phyloP scores from a whole-genome alignment of 2,888 invertebrate genomes.

The Polydrusus cervinus region DNA sequence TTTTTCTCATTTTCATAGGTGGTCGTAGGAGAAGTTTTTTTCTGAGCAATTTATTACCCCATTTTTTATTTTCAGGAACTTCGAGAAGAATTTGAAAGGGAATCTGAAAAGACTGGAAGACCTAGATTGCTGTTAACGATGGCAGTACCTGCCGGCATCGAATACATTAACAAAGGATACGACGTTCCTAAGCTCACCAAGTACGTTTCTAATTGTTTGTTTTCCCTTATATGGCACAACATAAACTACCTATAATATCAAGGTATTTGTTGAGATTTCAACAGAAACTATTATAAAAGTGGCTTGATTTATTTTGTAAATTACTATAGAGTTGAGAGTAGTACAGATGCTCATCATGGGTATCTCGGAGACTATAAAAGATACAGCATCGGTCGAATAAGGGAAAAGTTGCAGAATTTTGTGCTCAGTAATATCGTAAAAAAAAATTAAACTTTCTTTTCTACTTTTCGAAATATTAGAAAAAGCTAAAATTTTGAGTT shows the following conservation, averaged over 20 bases:
- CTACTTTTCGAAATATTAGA: too few relatives aligned
- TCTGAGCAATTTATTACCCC: too few relatives aligned
- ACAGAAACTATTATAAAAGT: not conserved
- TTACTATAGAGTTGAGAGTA: too few relatives aligned
- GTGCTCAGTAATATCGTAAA: too few relatives aligned
- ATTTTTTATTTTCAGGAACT: conserved; percentile 77
- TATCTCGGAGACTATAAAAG: too few relatives aligned
- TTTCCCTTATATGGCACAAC: not conserved
- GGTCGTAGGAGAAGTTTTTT: too few relatives aligned
- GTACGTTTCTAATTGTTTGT: conserved; percentile 71
- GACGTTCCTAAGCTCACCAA: conserved; percentile 90
- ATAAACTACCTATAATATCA: not conserved
- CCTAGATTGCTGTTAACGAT: conserved; percentile 88
- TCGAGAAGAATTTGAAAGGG: conserved; percentile 90
- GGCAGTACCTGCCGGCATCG: conserved; percentile 95
- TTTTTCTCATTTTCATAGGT: too few relatives aligned
- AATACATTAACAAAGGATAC: conserved; percentile 94
- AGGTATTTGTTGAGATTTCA: conserved; percentile 10
- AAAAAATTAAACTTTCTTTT: too few relatives aligned
- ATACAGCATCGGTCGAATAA: too few relatives aligned
- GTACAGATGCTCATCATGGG: too few relatives aligned
- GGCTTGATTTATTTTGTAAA: not conserved
- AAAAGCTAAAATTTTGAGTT: too few relatives aligned
- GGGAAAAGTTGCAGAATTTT: too few relatives aligned
- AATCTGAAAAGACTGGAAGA: conserved; percentile 88